Percentiles rank a stretch among this genome's conserved stretches.
Conservation (phyloP, 2,888 invertebrate genomes). For the Ganaspis brasiliensis region DNA sequence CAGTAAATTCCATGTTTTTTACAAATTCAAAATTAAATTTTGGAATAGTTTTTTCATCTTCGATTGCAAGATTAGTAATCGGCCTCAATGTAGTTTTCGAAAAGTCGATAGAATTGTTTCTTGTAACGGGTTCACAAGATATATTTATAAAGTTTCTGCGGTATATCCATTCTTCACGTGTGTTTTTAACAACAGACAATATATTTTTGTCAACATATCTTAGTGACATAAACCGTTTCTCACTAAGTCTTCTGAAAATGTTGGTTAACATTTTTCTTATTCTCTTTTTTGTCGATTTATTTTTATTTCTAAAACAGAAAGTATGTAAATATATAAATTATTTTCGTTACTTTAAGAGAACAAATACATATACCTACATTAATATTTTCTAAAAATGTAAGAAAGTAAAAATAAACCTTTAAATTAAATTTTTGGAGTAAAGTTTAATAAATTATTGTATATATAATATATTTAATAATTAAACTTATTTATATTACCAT, state of each 20-base stretch:
- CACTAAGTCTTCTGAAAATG: conserved; percentile 28
- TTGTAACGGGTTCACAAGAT: background rate
- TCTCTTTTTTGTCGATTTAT: background rate
- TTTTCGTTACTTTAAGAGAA: too few relatives aligned
- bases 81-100: background rate
- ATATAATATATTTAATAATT: too few relatives aligned
- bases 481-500: too few relatives aligned
- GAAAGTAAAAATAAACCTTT: too few relatives aligned
- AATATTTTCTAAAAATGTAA: too few relatives aligned
- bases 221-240: background rate
- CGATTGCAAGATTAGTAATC: conserved; percentile 5
- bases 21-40: background rate
- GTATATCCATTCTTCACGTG: background rate
- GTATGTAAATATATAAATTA: background rate
- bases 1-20: background rate
- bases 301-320: background rate
- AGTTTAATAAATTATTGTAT: too few relatives aligned
- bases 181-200: background rate
- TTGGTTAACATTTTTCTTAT: conserved; percentile 15
- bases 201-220: background rate
- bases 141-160: background rate
- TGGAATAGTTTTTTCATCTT: background rate
- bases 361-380: too few relatives aligned
- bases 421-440: too few relatives aligned
- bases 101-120: background rate